Evolutionary conservation across 2,797 vertebrate genomes (phyloP).

Genomic region (Oryzias dopingdopingensis): DNA sequence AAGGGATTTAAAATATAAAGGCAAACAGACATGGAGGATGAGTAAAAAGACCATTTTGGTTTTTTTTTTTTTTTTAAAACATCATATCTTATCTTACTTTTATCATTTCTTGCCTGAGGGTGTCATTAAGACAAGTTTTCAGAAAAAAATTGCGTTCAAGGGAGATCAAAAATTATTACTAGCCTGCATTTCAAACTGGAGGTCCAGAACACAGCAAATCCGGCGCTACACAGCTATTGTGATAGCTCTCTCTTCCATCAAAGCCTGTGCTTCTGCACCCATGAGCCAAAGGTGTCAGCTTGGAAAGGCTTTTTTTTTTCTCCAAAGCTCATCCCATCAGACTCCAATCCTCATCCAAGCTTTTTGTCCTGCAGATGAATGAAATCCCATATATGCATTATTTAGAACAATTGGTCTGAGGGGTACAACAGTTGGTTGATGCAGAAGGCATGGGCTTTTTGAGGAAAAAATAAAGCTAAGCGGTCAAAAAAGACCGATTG

Average conservation of each 20-base stretch:
- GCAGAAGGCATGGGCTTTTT: slow-evolving; percentile 69
- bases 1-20: slow-evolving; percentile 31
- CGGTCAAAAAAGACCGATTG: slow-evolving; percentile 62
- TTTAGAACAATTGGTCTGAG: slow-evolving; percentile 66
- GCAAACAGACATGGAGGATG: slow-evolving; percentile 32
- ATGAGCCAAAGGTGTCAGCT: slow-evolving; percentile 71
- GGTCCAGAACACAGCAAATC: slow-evolving; percentile 14
- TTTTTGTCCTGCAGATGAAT: slow-evolving; percentile 40
- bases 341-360: slow-evolving; percentile 54
- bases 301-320: slow-evolving; percentile 54
- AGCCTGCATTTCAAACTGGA: slow-evolving; percentile 54
- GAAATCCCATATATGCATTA: slow-evolving; percentile 48
- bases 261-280: slow-evolving; percentile 55
- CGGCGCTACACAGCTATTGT: slow-evolving; percentile 54
- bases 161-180: slow-evolving; percentile 47
- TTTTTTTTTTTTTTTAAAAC: background rate
- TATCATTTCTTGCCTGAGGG: slow-evolving; percentile 41
- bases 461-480: slow-evolving; percentile 69
- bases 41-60: slow-evolving; percentile 35
- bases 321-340: slow-evolving; percentile 57
- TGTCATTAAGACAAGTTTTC: slow-evolving; percentile 46
- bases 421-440: slow-evolving; percentile 73
- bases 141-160: slow-evolving; percentile 34
- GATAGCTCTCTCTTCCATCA: slow-evolving; percentile 57
- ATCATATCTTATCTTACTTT: slow-evolving; percentile 47